These are phyloP conservation scores for Marmota flaviventris DNA, from an alignment of 2,113 vertebrate genomes.

Conservation along the genomic window DNA sequence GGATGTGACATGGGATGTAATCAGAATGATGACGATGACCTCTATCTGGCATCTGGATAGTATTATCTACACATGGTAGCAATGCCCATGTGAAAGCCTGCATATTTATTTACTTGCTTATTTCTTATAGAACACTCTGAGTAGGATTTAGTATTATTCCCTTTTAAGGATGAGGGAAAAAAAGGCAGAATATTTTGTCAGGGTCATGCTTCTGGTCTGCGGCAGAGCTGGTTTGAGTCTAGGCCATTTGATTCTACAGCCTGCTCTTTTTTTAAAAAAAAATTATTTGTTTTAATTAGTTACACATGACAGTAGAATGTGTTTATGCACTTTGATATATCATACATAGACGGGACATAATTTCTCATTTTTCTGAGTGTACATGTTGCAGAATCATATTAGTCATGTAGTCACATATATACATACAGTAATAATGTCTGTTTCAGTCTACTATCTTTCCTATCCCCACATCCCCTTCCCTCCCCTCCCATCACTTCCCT, in stretches of 20 bases:
- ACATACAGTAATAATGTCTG: too few relatives aligned
- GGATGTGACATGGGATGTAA: background rate
- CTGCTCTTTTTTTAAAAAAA: too few relatives aligned
- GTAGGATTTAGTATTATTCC: background rate
- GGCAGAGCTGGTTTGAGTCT: background rate
- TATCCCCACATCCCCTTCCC: too few relatives aligned
- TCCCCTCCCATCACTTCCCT: too few relatives aligned
- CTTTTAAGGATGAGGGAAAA: background rate
- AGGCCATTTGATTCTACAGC: background rate
- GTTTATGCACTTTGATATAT: too few relatives aligned
- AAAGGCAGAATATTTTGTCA: background rate
- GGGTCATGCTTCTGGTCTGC: background rate
- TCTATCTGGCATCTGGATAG: background rate
- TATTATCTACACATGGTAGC: background rate
- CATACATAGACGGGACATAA: too few relatives aligned
- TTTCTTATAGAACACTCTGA: background rate
- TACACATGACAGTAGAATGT: too few relatives aligned
- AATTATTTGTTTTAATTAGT: too few relatives aligned
- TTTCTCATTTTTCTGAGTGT: too few relatives aligned
- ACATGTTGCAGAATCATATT: too few relatives aligned
- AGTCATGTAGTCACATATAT: too few relatives aligned
- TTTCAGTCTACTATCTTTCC: too few relatives aligned
- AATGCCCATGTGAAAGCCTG: background rate
- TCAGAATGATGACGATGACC: background rate
- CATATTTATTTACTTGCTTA: background rate